Percentiles rank a stretch among this genome's conserved stretches.
These are phyloP conservation scores for Aphis craccivora DNA, from an alignment of 1,140 invertebrate genomes.

Conservation along the genomic window DNA sequence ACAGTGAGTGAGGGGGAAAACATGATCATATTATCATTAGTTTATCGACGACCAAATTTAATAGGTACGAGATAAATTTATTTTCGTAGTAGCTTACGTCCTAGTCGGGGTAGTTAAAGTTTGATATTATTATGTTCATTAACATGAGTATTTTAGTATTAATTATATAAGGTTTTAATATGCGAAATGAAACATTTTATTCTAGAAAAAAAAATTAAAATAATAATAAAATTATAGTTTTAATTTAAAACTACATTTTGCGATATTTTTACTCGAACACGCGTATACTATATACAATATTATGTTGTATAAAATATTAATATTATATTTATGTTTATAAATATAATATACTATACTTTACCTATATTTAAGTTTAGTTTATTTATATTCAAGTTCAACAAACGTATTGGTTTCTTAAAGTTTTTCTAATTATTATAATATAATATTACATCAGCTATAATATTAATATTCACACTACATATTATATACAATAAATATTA, in stretches of 20 bases:
- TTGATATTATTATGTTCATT: not conserved
- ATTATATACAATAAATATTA: not conserved
- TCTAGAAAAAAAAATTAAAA: not conserved
- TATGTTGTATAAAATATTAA: too few relatives aligned
- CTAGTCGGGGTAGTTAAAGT: too few relatives aligned
- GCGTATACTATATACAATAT: too few relatives aligned
- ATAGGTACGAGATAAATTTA: not conserved
- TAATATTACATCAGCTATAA: too few relatives aligned
- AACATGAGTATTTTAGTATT: not conserved
- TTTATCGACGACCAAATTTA: not conserved
- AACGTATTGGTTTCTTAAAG: not conserved
- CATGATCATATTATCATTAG: not conserved
- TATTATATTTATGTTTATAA: too few relatives aligned
- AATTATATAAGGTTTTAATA: not conserved
- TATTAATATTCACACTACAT: too few relatives aligned
- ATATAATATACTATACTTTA: not conserved
- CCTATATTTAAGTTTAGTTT: not conserved
- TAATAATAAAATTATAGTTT: not conserved
- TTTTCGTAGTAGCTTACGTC: not conserved
- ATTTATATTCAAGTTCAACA: not conserved
- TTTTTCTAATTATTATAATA: not conserved
- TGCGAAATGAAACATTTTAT: not conserved
- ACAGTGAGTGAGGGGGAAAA: not conserved
- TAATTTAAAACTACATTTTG: not conserved
- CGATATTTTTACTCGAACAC: not conserved